Percentiles rank a stretch among this genome's conserved stretches.
These are phyloP conservation scores for Cynopterus sphinx DNA, from an alignment of 2,797 vertebrate genomes.

Conservation along the genomic window DNA sequence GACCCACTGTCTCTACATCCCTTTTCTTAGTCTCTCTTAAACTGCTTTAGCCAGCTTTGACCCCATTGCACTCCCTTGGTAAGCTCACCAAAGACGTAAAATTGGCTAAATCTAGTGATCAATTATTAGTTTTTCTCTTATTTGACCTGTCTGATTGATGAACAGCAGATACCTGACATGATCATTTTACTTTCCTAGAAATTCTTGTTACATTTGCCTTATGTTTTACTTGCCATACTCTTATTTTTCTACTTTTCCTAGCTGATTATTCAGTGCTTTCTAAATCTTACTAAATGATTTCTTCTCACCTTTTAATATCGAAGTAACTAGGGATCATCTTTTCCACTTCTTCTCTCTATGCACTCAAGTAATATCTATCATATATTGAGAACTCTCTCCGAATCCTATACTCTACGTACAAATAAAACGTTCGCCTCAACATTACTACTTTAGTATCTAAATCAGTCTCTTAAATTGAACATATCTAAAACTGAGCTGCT, in stretches of 20 bases:
- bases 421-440: neutral
- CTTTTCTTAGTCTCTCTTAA: too few relatives aligned
- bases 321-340: neutral
- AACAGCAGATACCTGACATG: too few relatives aligned
- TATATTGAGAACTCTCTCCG: neutral
- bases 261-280: neutral
- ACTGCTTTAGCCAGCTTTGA: too few relatives aligned
- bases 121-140: too few relatives aligned
- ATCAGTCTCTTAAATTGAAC: neutral
- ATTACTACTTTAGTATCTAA: neutral
- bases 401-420: neutral
- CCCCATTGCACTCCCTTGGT: too few relatives aligned
- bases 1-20: too few relatives aligned
- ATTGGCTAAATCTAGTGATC: too few relatives aligned
- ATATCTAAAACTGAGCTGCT: neutral
- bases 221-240: too few relatives aligned
- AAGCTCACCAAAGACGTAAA: too few relatives aligned
- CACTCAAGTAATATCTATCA: neutral
- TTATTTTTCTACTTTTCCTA: neutral
- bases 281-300: neutral
- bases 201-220: too few relatives aligned
- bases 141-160: too few relatives aligned
- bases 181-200: too few relatives aligned
- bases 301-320: neutral
- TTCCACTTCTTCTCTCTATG: neutral